A percentile compares a stretch with the other conserved stretches of the same genome.
Evolutionary conservation across 2,797 vertebrate genomes (phyloP).

Genomic region (Champsocephalus esox): DNA sequence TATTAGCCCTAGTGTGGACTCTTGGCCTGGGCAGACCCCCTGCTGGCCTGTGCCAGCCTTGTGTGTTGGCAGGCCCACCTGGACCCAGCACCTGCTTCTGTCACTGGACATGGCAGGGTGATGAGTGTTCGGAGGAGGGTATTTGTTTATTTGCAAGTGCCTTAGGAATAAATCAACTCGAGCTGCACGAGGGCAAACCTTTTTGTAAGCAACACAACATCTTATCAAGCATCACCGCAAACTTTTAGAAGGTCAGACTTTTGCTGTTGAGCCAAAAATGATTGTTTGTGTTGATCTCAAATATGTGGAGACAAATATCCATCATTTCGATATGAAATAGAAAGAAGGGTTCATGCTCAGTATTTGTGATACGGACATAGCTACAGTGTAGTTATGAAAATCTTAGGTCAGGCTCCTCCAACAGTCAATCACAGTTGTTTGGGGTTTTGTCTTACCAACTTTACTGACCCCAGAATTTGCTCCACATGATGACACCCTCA

Average conservation of each 20-base stretch:
- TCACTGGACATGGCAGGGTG: conserved; percentile 22
- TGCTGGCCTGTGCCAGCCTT: conserved; percentile 9
- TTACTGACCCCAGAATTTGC: too few relatives aligned
- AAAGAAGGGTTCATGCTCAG: too few relatives aligned
- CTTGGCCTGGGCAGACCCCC: conserved; percentile 36
- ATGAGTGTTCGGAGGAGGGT: neutral
- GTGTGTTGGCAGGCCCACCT: conserved; percentile 53
- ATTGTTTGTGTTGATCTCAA: neutral
- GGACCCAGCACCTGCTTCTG: conserved; percentile 62
- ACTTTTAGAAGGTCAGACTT: neutral
- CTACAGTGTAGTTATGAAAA: too few relatives aligned
- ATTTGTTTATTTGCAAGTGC: conserved; percentile 32
- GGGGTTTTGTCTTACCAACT: too few relatives aligned
- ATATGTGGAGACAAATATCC: neutral
- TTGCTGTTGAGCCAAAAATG: neutral
- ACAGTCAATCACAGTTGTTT: too few relatives aligned
- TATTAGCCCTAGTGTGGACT: conserved; percentile 26
- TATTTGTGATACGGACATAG: too few relatives aligned
- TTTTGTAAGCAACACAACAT: neutral
- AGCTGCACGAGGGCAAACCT: conserved; percentile 1
- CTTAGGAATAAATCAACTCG: conserved; percentile 20
- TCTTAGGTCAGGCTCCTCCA: too few relatives aligned
- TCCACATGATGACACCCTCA: too few relatives aligned
- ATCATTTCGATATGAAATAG: neutral
- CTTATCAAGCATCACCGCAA: neutral